A percentile compares a stretch with the other conserved stretches of the same genome.
These are phyloP conservation scores for Tenrec ecaudatus DNA, from an alignment of 2,113 vertebrate genomes.

Conservation along the genomic window DNA sequence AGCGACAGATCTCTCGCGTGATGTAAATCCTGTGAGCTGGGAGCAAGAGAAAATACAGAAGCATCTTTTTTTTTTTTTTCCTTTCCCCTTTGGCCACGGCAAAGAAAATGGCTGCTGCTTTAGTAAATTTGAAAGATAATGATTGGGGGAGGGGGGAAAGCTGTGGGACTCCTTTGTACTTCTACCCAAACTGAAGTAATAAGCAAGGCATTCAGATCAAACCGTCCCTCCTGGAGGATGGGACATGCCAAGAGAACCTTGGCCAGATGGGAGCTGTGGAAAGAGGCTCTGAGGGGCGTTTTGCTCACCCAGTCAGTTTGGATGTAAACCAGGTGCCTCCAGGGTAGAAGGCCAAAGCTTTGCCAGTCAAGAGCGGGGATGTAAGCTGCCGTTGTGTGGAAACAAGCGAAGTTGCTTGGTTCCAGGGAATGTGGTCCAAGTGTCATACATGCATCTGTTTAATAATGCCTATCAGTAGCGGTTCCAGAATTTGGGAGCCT, in stretches of 20 bases:
- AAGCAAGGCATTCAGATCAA: conserved; percentile 67
- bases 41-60: conserved; percentile 60
- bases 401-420: conserved; percentile 59
- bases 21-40: not conserved
- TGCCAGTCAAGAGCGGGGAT: conserved; percentile 57
- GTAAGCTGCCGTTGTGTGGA: conserved; percentile 66
- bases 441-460: conserved; percentile 73
- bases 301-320: conserved; percentile 74
- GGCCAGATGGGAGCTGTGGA: conserved; percentile 75
- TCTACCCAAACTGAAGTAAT: conserved; percentile 69
- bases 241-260: conserved; percentile 62
- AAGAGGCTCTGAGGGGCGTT: conserved; percentile 61
- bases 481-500: conserved; percentile 4
- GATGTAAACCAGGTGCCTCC: conserved; percentile 77
- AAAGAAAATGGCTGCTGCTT: conserved; percentile 72
- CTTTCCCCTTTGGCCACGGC: conserved; percentile 35
- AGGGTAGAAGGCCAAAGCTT: conserved; percentile 62
- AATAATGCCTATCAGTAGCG: conserved; percentile 68
- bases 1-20: not conserved
- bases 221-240: conserved; percentile 61
- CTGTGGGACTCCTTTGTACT: conserved; percentile 69
- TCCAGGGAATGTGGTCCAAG: conserved; percentile 61
- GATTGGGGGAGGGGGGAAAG: not conserved
- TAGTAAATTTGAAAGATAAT: conserved; percentile 71
- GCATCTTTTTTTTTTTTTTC: conserved; percentile 67